A percentile compares a stretch with the other conserved stretches of the same genome.
These are phyloP conservation scores for Acromyrmex heyeri DNA, from an alignment of 1,140 invertebrate genomes.

Conservation along the genomic window DNA sequence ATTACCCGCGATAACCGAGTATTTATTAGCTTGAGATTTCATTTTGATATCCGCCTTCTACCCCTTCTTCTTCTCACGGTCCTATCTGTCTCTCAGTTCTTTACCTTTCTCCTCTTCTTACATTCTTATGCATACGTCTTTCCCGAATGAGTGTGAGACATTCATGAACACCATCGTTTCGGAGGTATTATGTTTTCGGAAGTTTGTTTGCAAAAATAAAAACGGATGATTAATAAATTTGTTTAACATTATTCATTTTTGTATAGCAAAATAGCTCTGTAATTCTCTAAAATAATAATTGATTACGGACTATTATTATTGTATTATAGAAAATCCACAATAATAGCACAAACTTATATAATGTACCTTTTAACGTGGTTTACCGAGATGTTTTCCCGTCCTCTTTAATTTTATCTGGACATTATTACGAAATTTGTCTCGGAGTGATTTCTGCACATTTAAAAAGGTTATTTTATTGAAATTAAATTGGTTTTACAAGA, in stretches of 20 bases:
- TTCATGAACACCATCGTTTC: background rate
- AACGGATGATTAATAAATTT: background rate
- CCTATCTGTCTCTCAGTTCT: conserved; percentile 14
- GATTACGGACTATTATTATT: background rate
- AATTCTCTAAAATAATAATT: background rate
- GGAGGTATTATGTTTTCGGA: background rate
- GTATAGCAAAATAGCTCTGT: background rate
- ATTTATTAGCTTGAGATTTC: conserved; percentile 84
- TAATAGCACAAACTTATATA: background rate
- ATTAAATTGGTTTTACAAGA: conserved; percentile 59
- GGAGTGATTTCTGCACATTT: conserved; percentile 3
- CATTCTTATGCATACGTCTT: conserved; percentile 27
- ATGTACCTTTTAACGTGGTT: background rate
- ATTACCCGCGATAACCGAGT: conserved; percentile 79
- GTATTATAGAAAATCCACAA: background rate
- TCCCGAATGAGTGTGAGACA: background rate
- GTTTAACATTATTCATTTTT: background rate
- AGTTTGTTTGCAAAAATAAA: background rate
- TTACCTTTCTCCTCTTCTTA: background rate
- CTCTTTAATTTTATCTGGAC: background rate
- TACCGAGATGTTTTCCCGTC: background rate
- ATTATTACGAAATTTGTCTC: background rate
- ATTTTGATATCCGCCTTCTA: conserved; percentile 75
- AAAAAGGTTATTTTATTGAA: conserved; percentile 53
- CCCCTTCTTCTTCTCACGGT: background rate